phyloP scores from a whole-genome alignment of 1,140 invertebrate genomes.

The Drosophila pseudoobscura region DNA sequence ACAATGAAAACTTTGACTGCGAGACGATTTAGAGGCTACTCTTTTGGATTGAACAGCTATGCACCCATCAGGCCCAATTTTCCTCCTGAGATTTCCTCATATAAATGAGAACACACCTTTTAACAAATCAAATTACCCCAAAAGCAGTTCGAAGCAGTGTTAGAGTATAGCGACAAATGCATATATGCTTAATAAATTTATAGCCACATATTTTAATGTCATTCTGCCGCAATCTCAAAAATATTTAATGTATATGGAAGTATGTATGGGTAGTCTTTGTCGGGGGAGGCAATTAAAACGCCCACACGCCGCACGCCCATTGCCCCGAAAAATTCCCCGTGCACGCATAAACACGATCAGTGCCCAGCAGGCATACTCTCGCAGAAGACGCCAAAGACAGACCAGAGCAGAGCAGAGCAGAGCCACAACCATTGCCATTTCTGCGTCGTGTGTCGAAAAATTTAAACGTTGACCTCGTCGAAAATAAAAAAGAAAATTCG shows the following conservation, averaged over 20 bases:
- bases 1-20: background rate
- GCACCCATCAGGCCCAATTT: too few relatives aligned
- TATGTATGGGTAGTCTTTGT: conserved; percentile 9
- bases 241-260: conserved; percentile 53
- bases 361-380: conserved; percentile 31
- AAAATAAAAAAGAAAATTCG: conserved; percentile 43
- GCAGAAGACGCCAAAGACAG: conserved; percentile 36
- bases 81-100: background rate
- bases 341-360: conserved; percentile 35
- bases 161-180: conserved; percentile 16
- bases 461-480: conserved; percentile 75
- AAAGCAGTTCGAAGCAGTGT: background rate
- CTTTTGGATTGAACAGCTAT: too few relatives aligned
- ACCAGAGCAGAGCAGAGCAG: too few relatives aligned
- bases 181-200: conserved; percentile 56
- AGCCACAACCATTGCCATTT: conserved; percentile 29
- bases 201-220: conserved; percentile 62
- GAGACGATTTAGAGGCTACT: background rate
- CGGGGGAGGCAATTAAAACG: conserved; percentile 67
- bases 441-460: conserved; percentile 56
- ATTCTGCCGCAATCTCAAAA: conserved; percentile 53
- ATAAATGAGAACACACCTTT: background rate
- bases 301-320: conserved; percentile 38
- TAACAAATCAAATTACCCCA: conserved; percentile 9
- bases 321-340: conserved; percentile 35